Evolutionary conservation across 2,888 invertebrate genomes (phyloP).

Genomic region (Amphipyra tragopoginis): DNA sequence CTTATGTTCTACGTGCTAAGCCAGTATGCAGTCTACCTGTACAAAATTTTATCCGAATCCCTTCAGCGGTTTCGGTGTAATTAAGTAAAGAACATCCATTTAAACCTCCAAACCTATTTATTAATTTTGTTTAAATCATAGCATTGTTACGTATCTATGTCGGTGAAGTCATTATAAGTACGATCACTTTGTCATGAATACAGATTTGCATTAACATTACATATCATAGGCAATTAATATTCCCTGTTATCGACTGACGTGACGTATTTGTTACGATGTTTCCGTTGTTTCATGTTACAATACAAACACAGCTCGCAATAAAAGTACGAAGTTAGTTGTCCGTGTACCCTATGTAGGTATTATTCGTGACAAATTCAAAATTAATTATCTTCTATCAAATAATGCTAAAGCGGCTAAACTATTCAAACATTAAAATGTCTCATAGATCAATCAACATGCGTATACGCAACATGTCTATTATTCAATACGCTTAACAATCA

Average conservation of each 20-base stretch:
- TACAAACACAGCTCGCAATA: conserved; percentile 29
- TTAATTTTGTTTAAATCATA: no score
- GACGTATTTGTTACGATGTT: conserved; percentile 63
- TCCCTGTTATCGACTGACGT: conserved; percentile 58
- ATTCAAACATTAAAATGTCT: conserved; percentile 28
- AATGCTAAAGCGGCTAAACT: conserved; percentile 21
- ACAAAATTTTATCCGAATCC: no score
- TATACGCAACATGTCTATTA: conserved; percentile 55
- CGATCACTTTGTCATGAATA: conserved; percentile 47
- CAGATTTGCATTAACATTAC: conserved; percentile 52
- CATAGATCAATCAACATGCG: conserved; percentile 17
- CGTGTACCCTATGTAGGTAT: background rate
- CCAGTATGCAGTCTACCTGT: no score
- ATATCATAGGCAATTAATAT: conserved; percentile 60
- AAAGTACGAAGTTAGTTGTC: background rate
- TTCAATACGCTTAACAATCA: conserved; percentile 54
- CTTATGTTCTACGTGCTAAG: no score
- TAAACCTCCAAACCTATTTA: no score
- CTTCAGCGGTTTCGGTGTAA: no score
- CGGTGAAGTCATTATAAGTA: conserved; percentile 17
- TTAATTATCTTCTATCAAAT: conserved; percentile 7
- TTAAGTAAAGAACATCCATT: no score
- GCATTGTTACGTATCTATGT: background rate
- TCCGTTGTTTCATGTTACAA: conserved; percentile 61
- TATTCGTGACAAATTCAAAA: background rate